Evolutionary conservation across 1,140 invertebrate species (phyloP).

Genomic region (Amphibalanus amphitrite): DNA sequence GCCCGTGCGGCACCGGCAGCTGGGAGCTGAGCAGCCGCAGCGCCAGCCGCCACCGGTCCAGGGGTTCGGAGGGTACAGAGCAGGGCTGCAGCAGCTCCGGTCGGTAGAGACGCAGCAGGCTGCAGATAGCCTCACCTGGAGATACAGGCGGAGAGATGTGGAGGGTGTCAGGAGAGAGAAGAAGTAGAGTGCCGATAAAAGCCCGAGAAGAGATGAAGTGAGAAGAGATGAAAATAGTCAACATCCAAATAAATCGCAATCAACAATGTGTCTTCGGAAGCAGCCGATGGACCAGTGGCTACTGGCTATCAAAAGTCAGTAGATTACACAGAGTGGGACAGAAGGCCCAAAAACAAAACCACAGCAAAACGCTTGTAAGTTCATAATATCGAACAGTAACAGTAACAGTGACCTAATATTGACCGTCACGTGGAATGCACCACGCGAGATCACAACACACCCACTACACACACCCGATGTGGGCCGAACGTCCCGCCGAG

Average conservation of each 20-base stretch:
- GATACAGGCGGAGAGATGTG: not conserved
- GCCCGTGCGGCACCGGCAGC: conserved; percentile 43
- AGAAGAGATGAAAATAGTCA: not conserved
- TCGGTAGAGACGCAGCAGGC: conserved; percentile 62
- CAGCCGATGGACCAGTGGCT: not conserved
- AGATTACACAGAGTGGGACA: no score
- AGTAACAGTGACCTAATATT: no score
- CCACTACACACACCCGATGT: no score
- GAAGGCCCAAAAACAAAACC: no score
- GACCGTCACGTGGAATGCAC: no score
- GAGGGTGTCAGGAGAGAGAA: no score
- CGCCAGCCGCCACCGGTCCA: conserved; percentile 54
- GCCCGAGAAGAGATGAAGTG: not conserved
- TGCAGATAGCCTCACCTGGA: conserved; percentile 54
- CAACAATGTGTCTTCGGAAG: not conserved
- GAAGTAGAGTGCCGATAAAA: not conserved
- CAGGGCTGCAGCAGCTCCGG: conserved; percentile 58
- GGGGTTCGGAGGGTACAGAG: conserved; percentile 27
- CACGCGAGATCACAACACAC: no score
- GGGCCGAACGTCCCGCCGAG: no score
- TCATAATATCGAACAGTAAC: no score
- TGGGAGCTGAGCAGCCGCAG: conserved; percentile 64
- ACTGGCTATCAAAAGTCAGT: no score
- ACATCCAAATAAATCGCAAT: not conserved
- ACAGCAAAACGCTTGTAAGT: no score